Base-by-base conservation (phyloP, 2,888 invertebrate species). In the Melipona beecheii region DNA sequence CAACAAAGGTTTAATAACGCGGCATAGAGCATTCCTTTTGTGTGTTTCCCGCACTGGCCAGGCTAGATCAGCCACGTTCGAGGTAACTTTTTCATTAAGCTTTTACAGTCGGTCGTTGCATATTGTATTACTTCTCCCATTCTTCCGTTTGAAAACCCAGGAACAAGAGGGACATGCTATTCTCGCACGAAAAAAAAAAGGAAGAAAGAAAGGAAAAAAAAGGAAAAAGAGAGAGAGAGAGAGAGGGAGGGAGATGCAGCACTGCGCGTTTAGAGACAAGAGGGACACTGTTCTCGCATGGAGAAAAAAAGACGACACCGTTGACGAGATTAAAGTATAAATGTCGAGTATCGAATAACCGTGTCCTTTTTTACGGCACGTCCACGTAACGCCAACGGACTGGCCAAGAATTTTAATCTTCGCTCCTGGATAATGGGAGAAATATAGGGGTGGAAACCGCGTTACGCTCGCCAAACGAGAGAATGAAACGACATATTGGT, bases 1-100 rank as follows among this genome's bases (percentile, higher is more conserved):
- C 81, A 80, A 88, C 85, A 79, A 87, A 81, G 88, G 81, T 86
- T 88, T 84, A 86, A 88, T 88, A 86, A 88, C 81, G 81, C 70
- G 52, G 49, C 71, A 75, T 78, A 71, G 60, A 6, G 71, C 64
- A 84, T 86, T 88, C 84, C 84, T 83, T 86, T 78, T 85, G 85
- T 79, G 78, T 68, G 78, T 68, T 71, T 62, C n/a, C 24, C 68
- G 6, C 49, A 66, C 52, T 74, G 64, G 62, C 36, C 64, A 76
- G 13, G 31, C 31, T 21, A 70, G 77, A 83, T 78, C 85, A 9
- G 52, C 66, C 70, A 31, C 74, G 72, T 76, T 27, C 74, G 68
- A 75, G 75, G 60, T 68, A 80, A 78, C 75, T 73, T 85, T 85
- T 87, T 85, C 83, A 87, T 87, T 83, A 74, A 87, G 78, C 76